These are phyloP conservation scores for Eupithecia tripunctaria DNA, from an alignment of 2,888 invertebrate species.

Conservation along the genomic window DNA sequence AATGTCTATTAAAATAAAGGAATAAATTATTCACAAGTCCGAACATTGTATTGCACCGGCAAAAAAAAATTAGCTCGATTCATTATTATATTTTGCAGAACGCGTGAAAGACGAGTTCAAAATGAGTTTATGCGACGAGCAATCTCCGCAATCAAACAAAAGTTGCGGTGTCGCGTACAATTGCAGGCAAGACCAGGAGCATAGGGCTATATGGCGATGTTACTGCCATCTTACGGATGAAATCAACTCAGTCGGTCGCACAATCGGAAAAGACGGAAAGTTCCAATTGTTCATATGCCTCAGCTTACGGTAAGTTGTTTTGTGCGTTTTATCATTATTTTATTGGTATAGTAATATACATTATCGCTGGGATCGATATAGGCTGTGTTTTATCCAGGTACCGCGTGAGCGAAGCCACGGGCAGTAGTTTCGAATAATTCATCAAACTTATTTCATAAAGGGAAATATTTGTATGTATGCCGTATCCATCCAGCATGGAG, in stretches of 20 bases:
- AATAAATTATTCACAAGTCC: no score
- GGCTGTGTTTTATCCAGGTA: background rate
- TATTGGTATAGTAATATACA: background rate
- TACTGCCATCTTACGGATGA: constrained; percentile 95
- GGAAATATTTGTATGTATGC: background rate
- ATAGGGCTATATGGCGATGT: constrained; percentile 91
- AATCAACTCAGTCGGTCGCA: constrained; percentile 91
- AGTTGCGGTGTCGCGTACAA: constrained; percentile 74
- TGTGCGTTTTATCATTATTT: background rate
- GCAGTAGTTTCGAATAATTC: background rate
- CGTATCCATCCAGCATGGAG: no score
- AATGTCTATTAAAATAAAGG: no score
- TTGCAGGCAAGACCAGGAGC: constrained; percentile 80
- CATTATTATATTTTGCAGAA: constrained; percentile 79
- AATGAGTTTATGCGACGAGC: constrained; percentile 87
- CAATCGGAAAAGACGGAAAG: constrained; percentile 98
- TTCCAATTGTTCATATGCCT: constrained; percentile 98
- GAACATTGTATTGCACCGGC: background rate
- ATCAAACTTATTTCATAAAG: background rate
- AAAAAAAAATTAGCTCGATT: background rate
- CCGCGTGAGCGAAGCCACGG: background rate
- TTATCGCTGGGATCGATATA: background rate
- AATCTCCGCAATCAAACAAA: constrained; percentile 58
- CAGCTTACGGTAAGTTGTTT: constrained; percentile 90
- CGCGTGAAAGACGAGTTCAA: constrained; percentile 93